Evolutionary conservation across 2,113 vertebrate genomes (phyloP).

Genomic region (Alouatta palliata): DNA sequence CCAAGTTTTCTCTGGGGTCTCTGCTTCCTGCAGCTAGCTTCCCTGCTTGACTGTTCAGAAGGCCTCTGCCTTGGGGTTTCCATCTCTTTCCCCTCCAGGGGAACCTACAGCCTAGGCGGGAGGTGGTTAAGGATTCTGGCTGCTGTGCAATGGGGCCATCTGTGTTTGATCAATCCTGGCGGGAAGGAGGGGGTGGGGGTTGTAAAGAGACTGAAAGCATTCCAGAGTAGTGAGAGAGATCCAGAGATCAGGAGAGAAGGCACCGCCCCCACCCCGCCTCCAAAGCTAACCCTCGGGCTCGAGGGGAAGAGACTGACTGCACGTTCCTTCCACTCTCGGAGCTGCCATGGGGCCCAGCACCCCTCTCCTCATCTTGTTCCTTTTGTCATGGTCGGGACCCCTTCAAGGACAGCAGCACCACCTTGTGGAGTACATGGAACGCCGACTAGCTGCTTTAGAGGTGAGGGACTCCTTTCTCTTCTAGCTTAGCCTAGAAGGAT

Average conservation of each 20-base stretch:
- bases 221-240: conserved; percentile 87
- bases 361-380: conserved; percentile 67
- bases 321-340: not conserved
- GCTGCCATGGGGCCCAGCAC: conserved; percentile 71
- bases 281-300: conserved; percentile 54
- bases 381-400: conserved; percentile 71
- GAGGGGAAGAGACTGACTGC: conserved; percentile 26
- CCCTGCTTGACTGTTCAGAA: not conserved
- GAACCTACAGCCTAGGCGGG: conserved; percentile 11
- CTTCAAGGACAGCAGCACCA: conserved; percentile 84
- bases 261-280: conserved; percentile 70
- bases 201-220: conserved; percentile 80
- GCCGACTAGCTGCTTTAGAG: conserved; percentile 85
- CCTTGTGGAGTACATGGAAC: conserved; percentile 88
- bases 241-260: conserved; percentile 57
- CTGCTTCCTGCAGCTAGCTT: not conserved
- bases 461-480: conserved; percentile 71
- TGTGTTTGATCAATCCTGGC: conserved; percentile 83
- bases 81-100: not conserved
- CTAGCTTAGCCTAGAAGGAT: not conserved
- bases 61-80: not conserved
- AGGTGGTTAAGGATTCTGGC: conserved; percentile 81
- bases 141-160: conserved; percentile 80
- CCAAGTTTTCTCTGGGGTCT: not conserved
- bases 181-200: conserved; percentile 62